Base-by-base conservation (phyloP, 2,113 vertebrate genomes). In the Danionella cerebrum region DNA sequence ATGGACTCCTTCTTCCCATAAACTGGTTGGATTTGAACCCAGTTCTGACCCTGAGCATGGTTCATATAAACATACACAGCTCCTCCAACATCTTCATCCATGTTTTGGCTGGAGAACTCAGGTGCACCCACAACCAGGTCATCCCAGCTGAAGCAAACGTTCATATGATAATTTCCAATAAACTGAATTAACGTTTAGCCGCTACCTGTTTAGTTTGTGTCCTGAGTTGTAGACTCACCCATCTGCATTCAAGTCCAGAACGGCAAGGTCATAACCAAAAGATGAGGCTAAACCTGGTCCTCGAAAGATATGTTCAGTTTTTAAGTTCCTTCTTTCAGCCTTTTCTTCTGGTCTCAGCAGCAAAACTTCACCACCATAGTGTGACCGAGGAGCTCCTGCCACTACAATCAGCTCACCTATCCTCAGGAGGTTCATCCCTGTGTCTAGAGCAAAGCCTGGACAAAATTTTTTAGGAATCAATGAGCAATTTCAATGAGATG, bases 91-190 rank as follows among this genome's bases (percentile, higher is more conserved):
- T 85, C 85, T 47, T 82, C 85, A 3, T 90, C 85, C 75, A 90
- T 90, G 38, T 90, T 89, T n/a, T 14, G 18, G 1, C 2, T 0
- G 75, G 89, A 93, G 74, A 91, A 96, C 44, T 97, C 86, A 0
- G 94, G 94, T 0, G 94, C 94, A 76, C 94, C 94, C 14, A 97
- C 90, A 35, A 90, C 88, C 1, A 97, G 90, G 80, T 97, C 94
- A 52, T 94, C 90, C 94, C 93, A 96, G 22, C 94, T 97, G 68
- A 18, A 39, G 10, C 25, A 65, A n/a, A n/a, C n/a, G n/a, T n/a
- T n/a, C n/a, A n/a, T n/a, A n/a, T n/a, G n/a, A n/a, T n/a, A n/a
- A n/a, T n/a, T n/a, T n/a, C n/a, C n/a, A n/a, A n/a, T n/a, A n/a
- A n/a, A n/a, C n/a, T n/a, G n/a, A n/a, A n/a, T n/a, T n/a, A n/a